Evolutionary conservation across 2,113 vertebrate species (phyloP).

Genomic region (Ciconia boyciana): DNA sequence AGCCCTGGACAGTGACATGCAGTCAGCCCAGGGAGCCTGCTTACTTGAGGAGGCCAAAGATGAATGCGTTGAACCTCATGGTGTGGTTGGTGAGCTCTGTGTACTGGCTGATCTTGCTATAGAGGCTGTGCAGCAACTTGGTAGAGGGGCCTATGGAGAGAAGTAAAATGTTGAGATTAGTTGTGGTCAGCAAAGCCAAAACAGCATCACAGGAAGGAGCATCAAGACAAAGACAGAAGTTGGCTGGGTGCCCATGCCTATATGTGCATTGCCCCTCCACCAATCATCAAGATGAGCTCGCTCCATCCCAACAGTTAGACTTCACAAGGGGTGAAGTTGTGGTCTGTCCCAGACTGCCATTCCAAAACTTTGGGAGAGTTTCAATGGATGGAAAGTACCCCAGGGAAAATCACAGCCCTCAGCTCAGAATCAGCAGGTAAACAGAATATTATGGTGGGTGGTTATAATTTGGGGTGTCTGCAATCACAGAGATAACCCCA

Average conservation of each 20-base stretch:
- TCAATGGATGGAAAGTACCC: neutral
- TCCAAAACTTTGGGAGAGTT: neutral
- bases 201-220: accelerated
- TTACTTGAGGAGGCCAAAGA: constrained; percentile 97
- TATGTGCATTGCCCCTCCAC: neutral
- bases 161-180: neutral
- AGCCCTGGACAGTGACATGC: neutral
- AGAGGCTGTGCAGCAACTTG: constrained; percentile 86
- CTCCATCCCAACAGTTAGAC: neutral
- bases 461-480: neutral
- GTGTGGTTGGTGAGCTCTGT: constrained; percentile 88
- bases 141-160: constrained; percentile 87
- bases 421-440: neutral
- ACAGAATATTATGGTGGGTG: neutral
- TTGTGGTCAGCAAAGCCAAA: neutral
- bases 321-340: neutral
- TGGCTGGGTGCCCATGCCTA: neutral
- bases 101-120: constrained; percentile 90
- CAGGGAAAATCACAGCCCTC: neutral
- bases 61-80: constrained; percentile 95
- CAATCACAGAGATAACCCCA: neutral
- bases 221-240: accelerated
- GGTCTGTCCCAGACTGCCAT: neutral
- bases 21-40: neutral
- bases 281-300: accelerated